Base-by-base conservation (phyloP, 2,797 vertebrate species). In the Acipenser ruthenus region DNA sequence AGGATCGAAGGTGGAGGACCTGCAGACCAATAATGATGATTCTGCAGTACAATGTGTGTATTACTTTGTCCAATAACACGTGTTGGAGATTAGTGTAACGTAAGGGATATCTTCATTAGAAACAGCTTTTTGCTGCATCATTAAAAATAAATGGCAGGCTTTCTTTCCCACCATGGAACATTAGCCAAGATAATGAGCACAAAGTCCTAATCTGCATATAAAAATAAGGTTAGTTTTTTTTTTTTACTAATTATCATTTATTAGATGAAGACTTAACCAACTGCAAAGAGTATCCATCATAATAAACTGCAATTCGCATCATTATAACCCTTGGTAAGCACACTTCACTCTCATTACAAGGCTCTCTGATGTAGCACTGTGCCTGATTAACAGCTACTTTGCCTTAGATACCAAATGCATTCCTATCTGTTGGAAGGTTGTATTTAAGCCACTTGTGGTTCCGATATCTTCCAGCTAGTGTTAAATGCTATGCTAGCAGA, bases 121-220 rank as follows among this genome's bases (percentile, higher is more conserved):
- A 55, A 2, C 0, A 7, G 52, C 52, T n/a, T 55, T 55, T 7
- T 55, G 52, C 52, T n/a, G n/a, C n/a, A 55, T 55, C 52, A n/a
- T 55, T 55, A n/a, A 55, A 55, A 55, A 55, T 55, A 55, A 55
- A 55, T 55, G 52, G 9, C 52, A 3, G 52, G 52, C 52, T 55
- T 55, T 55, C 6, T n/a, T 55, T 3, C n/a, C 52, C 52, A 55
- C 9, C 52, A 55, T 55, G 52, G 52, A 55, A 55, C 52, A 55
- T 55, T 55, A 55, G 52, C 52, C n/a, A 55, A 55, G 9, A 9
- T 3, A 55, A 55, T 63, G 64, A 63, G 10, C 10, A 49, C 50
- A 58, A 12, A 50, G 52, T 66, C 37, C 11, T 12, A 66, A 70
- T 66, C 60, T 67, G 65, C 60, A 70, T 59, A 66, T 11, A 13